Conservation (phyloP, 2,888 invertebrate species). For the Polymixis flavicincta region DNA sequence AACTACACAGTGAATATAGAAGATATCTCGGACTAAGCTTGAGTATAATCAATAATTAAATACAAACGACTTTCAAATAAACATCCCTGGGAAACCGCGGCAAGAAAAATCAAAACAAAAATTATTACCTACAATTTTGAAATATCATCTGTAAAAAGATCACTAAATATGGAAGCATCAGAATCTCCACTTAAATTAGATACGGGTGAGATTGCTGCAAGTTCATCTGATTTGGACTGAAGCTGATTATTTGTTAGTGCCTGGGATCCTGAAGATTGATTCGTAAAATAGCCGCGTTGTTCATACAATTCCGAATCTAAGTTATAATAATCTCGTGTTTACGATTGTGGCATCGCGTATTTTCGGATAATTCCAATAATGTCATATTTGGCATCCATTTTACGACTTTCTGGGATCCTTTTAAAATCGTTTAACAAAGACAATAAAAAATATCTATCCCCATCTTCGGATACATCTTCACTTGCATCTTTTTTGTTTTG, state of each 20-base stretch:
- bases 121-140: too few relatives aligned
- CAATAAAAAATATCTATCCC: conserved; percentile 9
- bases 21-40: too few relatives aligned
- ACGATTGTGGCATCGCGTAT: conserved; percentile 5
- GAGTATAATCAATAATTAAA: too few relatives aligned
- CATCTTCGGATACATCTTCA: conserved; percentile 5
- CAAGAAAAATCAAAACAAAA: too few relatives aligned
- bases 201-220: conserved; percentile 33
- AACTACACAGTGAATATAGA: too few relatives aligned
- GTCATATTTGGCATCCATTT: conserved; percentile 1
- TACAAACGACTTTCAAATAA: not conserved
- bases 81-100: too few relatives aligned
- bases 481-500: conserved; percentile 15
- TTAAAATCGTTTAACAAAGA: not conserved
- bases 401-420: not conserved
- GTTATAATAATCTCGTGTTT: conserved; percentile 45
- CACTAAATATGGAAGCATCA: conserved; percentile 10
- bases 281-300: conserved; percentile 42
- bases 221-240: conserved; percentile 30
- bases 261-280: conserved; percentile 42
- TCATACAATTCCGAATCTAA: conserved; percentile 41
- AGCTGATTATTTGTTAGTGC: conserved; percentile 33
- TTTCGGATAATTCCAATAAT: conserved; percentile 13
- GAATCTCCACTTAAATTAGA: conserved; percentile 43
- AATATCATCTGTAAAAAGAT: too few relatives aligned